phyloP scores from a whole-genome alignment of 2,888 invertebrate genomes.

The Apomyelois bistriatella region DNA sequence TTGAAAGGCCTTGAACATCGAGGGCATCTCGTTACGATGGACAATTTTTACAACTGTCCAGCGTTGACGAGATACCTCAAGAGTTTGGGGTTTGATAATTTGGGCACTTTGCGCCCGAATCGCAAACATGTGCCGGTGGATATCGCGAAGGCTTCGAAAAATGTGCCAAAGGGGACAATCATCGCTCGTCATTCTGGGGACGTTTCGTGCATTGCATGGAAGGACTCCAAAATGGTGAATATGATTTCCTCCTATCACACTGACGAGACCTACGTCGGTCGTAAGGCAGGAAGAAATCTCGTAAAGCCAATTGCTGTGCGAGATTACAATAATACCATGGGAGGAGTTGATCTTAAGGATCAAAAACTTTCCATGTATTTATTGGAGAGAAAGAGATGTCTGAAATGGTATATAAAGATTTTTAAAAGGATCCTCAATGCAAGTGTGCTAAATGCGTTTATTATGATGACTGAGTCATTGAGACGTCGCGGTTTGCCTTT shows the following conservation, averaged over 20 bases:
- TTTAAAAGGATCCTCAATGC: constrained; percentile 10
- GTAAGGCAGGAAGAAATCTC: neutral
- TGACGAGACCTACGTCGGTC: neutral
- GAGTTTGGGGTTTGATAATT: constrained; percentile 5
- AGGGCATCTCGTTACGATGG: no score
- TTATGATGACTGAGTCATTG: no score
- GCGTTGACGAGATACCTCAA: constrained; percentile 14
- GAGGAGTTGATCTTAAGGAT: constrained; percentile 10
- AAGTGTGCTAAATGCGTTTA: neutral
- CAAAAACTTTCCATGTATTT: constrained; percentile 12
- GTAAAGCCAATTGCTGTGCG: neutral
- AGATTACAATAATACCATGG: neutral
- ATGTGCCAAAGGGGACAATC: constrained; percentile 5
- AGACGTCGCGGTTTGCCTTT: no score
- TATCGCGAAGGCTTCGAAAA: neutral
- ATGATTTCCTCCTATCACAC: constrained; percentile 18
- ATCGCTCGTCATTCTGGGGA: constrained; percentile 22
- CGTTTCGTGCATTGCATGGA: constrained; percentile 20
- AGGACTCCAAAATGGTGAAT: constrained; percentile 18
- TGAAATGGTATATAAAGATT: constrained; percentile 16
- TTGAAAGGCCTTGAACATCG: no score
- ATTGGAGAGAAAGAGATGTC: constrained; percentile 10
- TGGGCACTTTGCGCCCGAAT: constrained; percentile 2
- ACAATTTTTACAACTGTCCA: constrained; percentile 14
- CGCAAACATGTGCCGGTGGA: neutral